Evolutionary conservation across 2,888 invertebrate genomes (phyloP).

Genomic region (Diaprepes abbreviatus): DNA sequence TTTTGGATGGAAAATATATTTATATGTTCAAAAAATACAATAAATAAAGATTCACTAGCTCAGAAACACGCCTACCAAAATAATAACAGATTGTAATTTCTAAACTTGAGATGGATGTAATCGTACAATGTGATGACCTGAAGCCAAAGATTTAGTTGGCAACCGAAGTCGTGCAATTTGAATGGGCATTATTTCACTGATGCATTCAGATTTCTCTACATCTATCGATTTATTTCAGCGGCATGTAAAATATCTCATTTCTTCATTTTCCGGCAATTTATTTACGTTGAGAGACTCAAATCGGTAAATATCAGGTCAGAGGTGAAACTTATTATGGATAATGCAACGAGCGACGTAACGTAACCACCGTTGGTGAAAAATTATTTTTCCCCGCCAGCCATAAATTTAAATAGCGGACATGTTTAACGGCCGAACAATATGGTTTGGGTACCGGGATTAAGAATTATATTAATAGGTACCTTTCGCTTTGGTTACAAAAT

Average conservation of each 20-base stretch:
- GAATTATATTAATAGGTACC: slow-evolving; percentile 11
- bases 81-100: too few species aligned
- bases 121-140: slow-evolving; percentile 26
- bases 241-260: slow-evolving; percentile 46
- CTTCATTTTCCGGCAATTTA: slow-evolving; percentile 48
- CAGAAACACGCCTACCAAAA: too few species aligned
- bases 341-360: slow-evolving; percentile 39
- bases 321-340: slow-evolving; percentile 47
- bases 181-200: slow-evolving; percentile 25
- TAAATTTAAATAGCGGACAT: slow-evolving; percentile 36
- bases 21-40: too few species aligned
- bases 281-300: slow-evolving; percentile 39
- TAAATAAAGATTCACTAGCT: too few species aligned
- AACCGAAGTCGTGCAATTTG: slow-evolving; percentile 31
- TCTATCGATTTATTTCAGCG: slow-evolving; percentile 40
- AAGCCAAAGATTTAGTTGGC: slow-evolving; percentile 30
- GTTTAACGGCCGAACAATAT: slow-evolving; percentile 24
- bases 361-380: slow-evolving; percentile 33
- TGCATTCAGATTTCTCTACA: slow-evolving; percentile 39
- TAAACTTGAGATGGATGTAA: too few species aligned
- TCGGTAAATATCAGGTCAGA: slow-evolving; percentile 48
- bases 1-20: too few species aligned
- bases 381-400: slow-evolving; percentile 21
- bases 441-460: slow-evolving; percentile 1
- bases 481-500: neutral